Conservation (phyloP, 1,140 invertebrate genomes). For the Cydia splendana region DNA sequence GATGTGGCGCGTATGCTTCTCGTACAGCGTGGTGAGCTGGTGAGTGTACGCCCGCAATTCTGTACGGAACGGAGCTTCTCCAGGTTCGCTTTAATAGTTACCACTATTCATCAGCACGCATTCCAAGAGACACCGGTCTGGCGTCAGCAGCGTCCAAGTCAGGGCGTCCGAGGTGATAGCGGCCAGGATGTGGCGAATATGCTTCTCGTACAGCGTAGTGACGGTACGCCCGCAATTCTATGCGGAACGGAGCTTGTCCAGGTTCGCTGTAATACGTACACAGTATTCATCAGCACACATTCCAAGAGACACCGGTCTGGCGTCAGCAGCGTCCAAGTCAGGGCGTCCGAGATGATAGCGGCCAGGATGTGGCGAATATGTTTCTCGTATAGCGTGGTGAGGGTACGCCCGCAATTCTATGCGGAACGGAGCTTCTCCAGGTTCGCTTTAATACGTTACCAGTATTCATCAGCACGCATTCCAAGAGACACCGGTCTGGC, state of each 20-base stretch:
- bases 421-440: conserved; percentile 66
- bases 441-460: conserved; percentile 60
- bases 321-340: conserved; percentile 65
- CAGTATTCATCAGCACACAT: conserved; percentile 58
- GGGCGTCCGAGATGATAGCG: conserved; percentile 66
- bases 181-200: conserved; percentile 58
- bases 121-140: conserved; percentile 67
- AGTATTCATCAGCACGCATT: conserved; percentile 58
- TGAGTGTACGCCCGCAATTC: conserved; percentile 56
- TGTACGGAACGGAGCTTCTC: conserved; percentile 67
- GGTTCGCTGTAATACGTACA: conserved; percentile 58
- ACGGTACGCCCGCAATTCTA: conserved; percentile 61
- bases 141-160: conserved; percentile 64
- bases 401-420: conserved; percentile 57
- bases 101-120: conserved; percentile 60
- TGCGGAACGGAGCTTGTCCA: conserved; percentile 67
- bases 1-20: conserved; percentile 56
- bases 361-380: conserved; percentile 60
- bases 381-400: conserved; percentile 62
- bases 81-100: conserved; percentile 60
- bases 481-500: conserved; percentile 65
- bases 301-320: conserved; percentile 69
- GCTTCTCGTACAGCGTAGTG: conserved; percentile 61
- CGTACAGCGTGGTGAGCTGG: conserved; percentile 63
- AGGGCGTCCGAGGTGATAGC: conserved; percentile 68